Conservation (phyloP, 2,113 vertebrate genomes). For the Dipodomys spectabilis region DNA sequence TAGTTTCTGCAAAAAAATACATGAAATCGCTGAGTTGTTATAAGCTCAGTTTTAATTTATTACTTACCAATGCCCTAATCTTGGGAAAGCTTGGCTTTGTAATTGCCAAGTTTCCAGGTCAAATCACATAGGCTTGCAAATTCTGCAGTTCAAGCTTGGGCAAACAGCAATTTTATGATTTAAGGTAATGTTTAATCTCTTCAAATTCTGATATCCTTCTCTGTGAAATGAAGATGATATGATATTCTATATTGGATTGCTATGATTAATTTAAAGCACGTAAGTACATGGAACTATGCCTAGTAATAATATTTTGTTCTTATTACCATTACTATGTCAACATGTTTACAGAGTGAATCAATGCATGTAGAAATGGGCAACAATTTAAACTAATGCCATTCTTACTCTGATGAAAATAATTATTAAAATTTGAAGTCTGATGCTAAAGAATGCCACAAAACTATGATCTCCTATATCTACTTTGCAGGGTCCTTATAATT, state of each 20-base stretch:
- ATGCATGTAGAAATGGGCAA: neutral
- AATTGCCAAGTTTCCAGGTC: neutral
- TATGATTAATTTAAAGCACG: neutral
- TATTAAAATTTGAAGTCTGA: neutral
- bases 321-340: neutral
- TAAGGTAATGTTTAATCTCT: neutral
- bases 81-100: neutral
- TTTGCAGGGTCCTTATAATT: neutral
- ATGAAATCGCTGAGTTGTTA: neutral
- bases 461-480: neutral
- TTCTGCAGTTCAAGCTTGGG: neutral
- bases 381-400: neutral
- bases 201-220: neutral
- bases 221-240: neutral
- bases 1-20: neutral
- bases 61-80: neutral
- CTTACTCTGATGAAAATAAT: slow-evolving; percentile 1
- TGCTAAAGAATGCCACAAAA: neutral
- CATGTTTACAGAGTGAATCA: neutral
- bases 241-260: neutral
- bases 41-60: neutral
- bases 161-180: neutral
- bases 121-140: neutral
- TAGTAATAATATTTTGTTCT: neutral
- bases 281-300: neutral